Base-by-base conservation (phyloP, 2,888 invertebrate species). In the Lithosia quadra region DNA sequence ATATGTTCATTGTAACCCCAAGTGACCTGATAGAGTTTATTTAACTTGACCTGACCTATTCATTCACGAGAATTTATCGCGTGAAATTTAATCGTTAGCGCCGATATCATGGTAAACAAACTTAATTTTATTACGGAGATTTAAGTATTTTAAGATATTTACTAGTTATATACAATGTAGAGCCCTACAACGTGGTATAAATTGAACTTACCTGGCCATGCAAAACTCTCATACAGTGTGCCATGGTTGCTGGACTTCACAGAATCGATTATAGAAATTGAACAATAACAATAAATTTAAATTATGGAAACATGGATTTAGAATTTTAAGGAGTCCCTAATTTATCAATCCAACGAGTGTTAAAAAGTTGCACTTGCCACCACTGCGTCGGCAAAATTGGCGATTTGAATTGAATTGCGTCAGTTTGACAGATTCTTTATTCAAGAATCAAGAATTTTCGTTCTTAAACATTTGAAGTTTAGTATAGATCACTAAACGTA, bases 211-310 rank as follows among this genome's bases (percentile, higher is more conserved):
- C 97, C 96, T 97, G 97, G 96, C 96, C 96, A 95, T 96, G 96
- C 95, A 97, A 96, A 96, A 97, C 96, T 96, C 97, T 95, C 89
- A 96, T 96, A 96, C 97, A 97, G 96, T 97, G 96, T 95, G 97
- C 97, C 97, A 97, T 97, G 95, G 95, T 96, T 88, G 90, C 92
- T 76, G 92, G 93, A 94, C 93, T 87, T 87, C 79, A 85, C 84
- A 88, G 86, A 87, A 81, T 82, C 74, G 79, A 86, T 82, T 81
- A 79, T 81, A 84, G 78, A 78, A 82, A 82, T 80, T 78, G 81
- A 82, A 78, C 71, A 80, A 80, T 81, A 79, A 76, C 78, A 77
- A 84, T 82, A 85, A 87, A 87, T 78, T 82, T 84, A 76, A 86
- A 87, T 90, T 83, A 86, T 81, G 87, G 91, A 88, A 88, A 91